These are phyloP conservation scores for Edolisoma coerulescens DNA, from an alignment of 2,113 vertebrate genomes.

Conservation along the genomic window DNA sequence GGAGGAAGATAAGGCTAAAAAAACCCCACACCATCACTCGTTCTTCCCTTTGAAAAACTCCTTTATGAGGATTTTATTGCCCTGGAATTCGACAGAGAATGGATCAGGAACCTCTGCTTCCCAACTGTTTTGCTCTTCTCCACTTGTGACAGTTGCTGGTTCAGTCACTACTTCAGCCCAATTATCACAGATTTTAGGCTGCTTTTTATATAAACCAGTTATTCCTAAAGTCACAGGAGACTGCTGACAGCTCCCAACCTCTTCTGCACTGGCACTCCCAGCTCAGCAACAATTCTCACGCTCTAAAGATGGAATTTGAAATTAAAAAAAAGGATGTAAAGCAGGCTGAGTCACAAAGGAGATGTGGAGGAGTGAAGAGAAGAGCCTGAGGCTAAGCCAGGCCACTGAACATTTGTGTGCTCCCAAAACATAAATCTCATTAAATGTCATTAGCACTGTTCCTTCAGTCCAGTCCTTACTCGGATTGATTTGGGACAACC, in stretches of 20 bases:
- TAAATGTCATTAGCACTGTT: neutral
- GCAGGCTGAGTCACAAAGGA: slow-evolving; percentile 42
- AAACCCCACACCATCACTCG: neutral
- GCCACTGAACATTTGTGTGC: neutral
- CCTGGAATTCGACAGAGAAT: neutral
- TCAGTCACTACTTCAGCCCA: neutral
- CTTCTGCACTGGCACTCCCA: neutral
- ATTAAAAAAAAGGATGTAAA: neutral
- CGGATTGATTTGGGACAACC: neutral
- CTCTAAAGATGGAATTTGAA: neutral
- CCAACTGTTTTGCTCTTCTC: neutral
- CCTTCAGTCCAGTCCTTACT: neutral
- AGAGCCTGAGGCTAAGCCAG: neutral
- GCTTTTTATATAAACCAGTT: neutral
- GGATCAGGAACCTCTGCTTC: neutral
- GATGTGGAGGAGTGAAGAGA: neutral
- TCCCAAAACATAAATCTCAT: neutral
- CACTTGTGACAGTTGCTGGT: neutral
- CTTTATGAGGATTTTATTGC: neutral
- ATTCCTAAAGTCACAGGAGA: neutral
- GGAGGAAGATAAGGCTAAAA: neutral
- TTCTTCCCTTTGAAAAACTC: neutral
- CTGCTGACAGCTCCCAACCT: neutral
- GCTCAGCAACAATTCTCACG: neutral
- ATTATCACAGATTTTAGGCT: neutral